phyloP scores from a whole-genome alignment of 2,797 vertebrate genomes.

The Malurus splendens region DNA sequence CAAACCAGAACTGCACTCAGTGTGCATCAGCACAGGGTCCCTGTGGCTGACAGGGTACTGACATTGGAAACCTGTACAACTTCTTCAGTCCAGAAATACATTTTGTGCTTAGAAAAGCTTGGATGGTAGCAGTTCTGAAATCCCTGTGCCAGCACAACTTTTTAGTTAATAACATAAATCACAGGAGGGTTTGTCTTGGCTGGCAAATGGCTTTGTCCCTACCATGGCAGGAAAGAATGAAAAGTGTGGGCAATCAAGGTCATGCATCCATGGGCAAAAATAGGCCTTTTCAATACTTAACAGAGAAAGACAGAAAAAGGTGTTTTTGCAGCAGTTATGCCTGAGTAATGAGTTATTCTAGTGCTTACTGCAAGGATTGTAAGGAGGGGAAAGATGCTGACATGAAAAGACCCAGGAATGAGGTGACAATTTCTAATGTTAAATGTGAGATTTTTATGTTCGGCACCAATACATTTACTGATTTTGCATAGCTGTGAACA shows the following conservation, averaged over 20 bases:
- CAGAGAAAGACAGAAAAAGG: background rate
- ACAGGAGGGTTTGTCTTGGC: background rate
- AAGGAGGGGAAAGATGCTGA: background rate
- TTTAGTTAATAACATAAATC: background rate
- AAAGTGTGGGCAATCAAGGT: background rate
- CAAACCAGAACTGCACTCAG: background rate
- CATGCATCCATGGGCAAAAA: background rate
- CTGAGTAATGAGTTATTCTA: background rate
- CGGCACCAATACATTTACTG: background rate
- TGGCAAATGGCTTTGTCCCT: background rate
- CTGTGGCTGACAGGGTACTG: background rate
- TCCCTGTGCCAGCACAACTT: background rate
- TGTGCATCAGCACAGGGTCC: background rate
- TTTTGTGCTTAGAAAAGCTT: background rate
- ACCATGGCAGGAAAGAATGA: background rate
- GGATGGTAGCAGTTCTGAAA: background rate
- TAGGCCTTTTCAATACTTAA: background rate
- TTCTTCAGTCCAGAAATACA: background rate
- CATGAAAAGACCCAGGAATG: background rate
- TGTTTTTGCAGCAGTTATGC: background rate
- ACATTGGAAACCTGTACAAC: background rate
- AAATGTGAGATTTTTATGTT: background rate
- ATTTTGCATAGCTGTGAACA: background rate
- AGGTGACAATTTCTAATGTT: background rate
- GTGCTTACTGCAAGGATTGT: background rate